Evolutionary conservation across 2,888 invertebrate genomes (phyloP), one percentile per base, ranked within the genome.

Genomic region (Meandrusa payeni): DNA sequence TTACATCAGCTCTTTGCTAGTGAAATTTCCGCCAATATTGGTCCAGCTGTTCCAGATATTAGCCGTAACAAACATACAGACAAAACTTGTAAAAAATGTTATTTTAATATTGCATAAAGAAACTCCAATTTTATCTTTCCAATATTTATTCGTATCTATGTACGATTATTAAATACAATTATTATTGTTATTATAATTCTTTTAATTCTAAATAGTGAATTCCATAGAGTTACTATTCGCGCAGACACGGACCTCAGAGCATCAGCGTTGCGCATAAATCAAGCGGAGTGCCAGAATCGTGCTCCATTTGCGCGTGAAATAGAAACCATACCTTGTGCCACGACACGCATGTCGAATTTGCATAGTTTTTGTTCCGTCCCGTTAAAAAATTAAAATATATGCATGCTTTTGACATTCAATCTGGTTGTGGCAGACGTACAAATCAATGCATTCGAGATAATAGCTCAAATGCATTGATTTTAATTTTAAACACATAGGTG

Each of bases 221-320:
- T 36, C 33, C 51, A 53, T 41, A 53, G 53, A 52, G 46, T 41
- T 51, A 47, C 50, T 44, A 37, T 47, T 47, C 41, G 24, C 23
- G 37, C 46, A 51, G 52, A 55, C 36, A 33, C 41, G 48, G 37
- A n/a, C n/a, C n/a, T n/a, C n/a, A n/a, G n/a, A 39, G 28, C 36
- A 46, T 49, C 48, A 51, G 26, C 33, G 41, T 27, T 37, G 61
- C 59, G 64, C 69, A 74, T 76, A 77, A 75, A 76, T 72, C 61
- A 63, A 55, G 49, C 56, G 53, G 56, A 52, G 52, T 46, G 26
- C 42, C 37, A 43, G 41, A 42, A 22, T 19, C 42, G 42, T 52
- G 58, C 55, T 54, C 61, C 70, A 62, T 76, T 76, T 78, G 71
- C 62, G 73, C 76, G 76, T 74, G 75, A 76, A 79, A 79, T 70